Base-by-base conservation (phyloP, 2,113 vertebrate species). In the Typhlomys cinereus region DNA sequence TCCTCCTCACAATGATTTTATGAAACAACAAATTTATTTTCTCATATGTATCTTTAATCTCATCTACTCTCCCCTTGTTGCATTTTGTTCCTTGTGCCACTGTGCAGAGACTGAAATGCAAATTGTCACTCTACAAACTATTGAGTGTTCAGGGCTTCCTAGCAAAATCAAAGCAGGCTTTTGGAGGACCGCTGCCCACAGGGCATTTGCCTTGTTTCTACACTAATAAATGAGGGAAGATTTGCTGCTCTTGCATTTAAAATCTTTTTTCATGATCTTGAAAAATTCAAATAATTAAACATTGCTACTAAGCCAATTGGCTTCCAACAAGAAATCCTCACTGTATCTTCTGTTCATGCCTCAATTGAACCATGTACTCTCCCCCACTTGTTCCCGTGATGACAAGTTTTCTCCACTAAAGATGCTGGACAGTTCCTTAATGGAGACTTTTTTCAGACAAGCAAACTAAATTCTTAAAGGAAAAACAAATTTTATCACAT, bases 1-100 rank as follows among this genome's bases (percentile, higher is more conserved):
- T 34, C 80, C 52, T 75, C 8, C 62, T 41, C 20, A 90, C 85
- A 88, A 92, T 59, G 54, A 25, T 4, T 73, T 93, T 69, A 82
- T 83, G 48, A 92, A 95, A 85, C 11, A 83, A 23, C 46, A 94
- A 91, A 96, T 97, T 93, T 95, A 94, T 97, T 96, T 94, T 96
- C 76, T 81, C 89, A 54, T 54, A 62, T 73, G 25, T 66, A 79
- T 95, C 94, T 96, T 97, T 96, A 96, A 97, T 95, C 97, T 93
- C 66, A 80, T 88, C 96, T 54, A 93, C 21, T 64, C 48, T 13
- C 82, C 0, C 66, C 79, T 94, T 93, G 52, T 75, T 94, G 57
- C 73, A 74, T 75, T 86, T 97, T 96, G 92, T 95, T 91, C 93
- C 82, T 85, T 69, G 11, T 36, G 29, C 29, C 66, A 6, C 46